Evolutionary conservation across 2,797 vertebrate genomes (phyloP).

Genomic region (Heteromormyrus szaboi): DNA sequence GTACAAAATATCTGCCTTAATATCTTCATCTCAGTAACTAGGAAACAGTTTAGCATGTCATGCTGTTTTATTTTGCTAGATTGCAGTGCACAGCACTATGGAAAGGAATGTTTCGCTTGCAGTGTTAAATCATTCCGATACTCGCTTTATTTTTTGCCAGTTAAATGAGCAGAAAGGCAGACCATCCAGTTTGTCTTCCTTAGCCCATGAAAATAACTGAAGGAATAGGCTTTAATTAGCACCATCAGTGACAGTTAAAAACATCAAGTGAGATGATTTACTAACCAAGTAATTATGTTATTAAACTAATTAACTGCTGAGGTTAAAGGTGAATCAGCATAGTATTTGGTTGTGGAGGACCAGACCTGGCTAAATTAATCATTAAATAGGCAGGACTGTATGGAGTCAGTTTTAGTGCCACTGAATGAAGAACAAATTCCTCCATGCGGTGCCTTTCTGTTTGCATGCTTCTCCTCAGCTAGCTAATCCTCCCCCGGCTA

Average conservation of each 20-base stretch:
- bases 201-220: background rate
- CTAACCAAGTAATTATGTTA: background rate
- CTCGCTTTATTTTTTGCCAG: background rate
- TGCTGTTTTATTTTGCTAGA: background rate
- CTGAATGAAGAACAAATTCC: background rate
- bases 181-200: background rate
- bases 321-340: background rate
- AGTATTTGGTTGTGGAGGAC: background rate
- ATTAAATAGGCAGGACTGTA: background rate
- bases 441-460: background rate
- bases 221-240: background rate
- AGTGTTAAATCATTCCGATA: background rate
- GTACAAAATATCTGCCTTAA: background rate
- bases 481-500: background rate
- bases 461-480: background rate
- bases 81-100: background rate
- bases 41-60: background rate
- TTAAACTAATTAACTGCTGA: background rate
- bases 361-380: background rate
- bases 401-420: background rate
- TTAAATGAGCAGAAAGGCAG: background rate
- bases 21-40: background rate
- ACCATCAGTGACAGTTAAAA: background rate
- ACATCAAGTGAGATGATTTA: background rate
- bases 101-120: background rate